Conservation (phyloP, 2,797 vertebrate genomes). For the Squalus acanthias region DNA sequence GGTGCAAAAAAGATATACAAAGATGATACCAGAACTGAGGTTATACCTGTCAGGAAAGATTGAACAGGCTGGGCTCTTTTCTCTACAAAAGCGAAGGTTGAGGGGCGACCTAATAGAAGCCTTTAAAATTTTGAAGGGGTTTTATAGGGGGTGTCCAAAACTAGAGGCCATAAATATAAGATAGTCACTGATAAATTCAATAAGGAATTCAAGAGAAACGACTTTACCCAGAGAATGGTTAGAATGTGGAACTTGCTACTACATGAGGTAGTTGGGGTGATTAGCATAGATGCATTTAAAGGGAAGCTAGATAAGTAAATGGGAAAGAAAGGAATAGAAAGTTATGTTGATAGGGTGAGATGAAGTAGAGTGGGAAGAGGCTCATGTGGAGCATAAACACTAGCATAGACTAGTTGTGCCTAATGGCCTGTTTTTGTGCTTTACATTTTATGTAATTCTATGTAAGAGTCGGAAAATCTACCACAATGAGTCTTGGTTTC, state of each 20-base stretch:
- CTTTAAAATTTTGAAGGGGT: neutral
- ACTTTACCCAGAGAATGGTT: neutral
- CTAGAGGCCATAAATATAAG: neutral
- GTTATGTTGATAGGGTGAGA: neutral
- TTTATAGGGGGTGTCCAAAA: too few relatives aligned
- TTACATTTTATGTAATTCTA: neutral
- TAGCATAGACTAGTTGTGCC: neutral
- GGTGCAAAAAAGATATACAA: neutral
- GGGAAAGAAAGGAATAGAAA: neutral
- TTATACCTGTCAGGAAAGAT: neutral
- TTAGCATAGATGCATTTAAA: neutral
- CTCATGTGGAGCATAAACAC: neutral
- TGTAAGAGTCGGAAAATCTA: neutral
- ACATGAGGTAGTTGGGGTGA: neutral
- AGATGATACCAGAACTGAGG: neutral
- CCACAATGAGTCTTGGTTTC: neutral
- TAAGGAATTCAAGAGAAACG: neutral
- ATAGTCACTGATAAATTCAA: neutral
- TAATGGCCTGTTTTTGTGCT: neutral
- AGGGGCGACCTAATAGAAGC: neutral
- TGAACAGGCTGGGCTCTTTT: neutral
- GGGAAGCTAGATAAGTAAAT: neutral
- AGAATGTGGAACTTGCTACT: neutral
- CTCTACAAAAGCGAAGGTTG: neutral
- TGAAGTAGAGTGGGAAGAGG: neutral